Conservation (phyloP, 1,140 invertebrate genomes). For the Musca domestica region DNA sequence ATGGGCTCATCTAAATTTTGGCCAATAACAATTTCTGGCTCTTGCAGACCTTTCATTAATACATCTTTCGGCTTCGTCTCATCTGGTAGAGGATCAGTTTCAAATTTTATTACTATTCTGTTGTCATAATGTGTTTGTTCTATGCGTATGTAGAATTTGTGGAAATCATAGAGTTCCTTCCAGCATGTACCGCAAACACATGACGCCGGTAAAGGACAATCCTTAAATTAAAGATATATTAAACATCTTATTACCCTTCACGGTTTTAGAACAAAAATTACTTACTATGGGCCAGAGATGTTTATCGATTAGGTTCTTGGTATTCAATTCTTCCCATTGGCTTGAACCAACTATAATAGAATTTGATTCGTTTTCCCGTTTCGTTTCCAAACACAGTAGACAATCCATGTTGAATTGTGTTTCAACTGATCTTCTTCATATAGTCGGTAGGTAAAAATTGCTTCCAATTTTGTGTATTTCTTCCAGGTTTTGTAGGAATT, state of each 20-base stretch:
- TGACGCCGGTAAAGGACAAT: not conserved
- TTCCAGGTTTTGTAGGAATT: too few relatives aligned
- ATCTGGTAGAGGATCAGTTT: not conserved
- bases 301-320: not conserved
- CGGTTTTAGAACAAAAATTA: not conserved
- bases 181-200: not conserved
- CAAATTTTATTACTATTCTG: not conserved
- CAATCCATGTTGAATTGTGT: not conserved
- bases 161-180: not conserved
- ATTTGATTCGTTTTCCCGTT: not conserved
- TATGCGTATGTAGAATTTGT: conserved; percentile 4
- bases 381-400: conserved; percentile 8
- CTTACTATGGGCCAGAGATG: conserved; percentile 8
- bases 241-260: not conserved
- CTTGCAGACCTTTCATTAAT: not conserved
- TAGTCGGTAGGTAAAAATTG: too few relatives aligned
- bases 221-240: not conserved
- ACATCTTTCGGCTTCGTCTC: not conserved
- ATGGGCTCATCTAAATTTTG: not conserved
- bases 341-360: not conserved
- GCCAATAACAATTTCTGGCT: not conserved
- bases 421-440: too few relatives aligned
- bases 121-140: not conserved
- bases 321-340: not conserved
- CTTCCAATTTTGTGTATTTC: too few relatives aligned